A percentile compares a stretch with the other conserved stretches of the same genome.
phyloP scores from a whole-genome alignment of 2,888 invertebrate species.

The Dicyrtoma fusca region DNA sequence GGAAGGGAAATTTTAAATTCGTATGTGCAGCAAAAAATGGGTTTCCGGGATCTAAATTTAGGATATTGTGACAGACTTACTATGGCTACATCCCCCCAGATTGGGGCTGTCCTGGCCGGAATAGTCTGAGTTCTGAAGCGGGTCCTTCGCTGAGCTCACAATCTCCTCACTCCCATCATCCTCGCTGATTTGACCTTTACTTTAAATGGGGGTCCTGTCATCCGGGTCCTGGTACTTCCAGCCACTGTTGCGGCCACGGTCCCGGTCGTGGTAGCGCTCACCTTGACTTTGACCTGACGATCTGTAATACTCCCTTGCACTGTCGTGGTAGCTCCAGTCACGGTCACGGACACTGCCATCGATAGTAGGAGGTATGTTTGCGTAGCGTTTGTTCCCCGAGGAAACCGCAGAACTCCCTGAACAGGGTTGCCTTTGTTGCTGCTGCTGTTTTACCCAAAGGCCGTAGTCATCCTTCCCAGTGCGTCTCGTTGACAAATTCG shows the following conservation, averaged over 20 bases:
- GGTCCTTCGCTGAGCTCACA: no score
- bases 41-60: no score
- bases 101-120: constrained; percentile 55
- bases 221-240: not conserved
- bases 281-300: not conserved
- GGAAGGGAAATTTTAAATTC: no score
- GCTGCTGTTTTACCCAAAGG: not conserved
- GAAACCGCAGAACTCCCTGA: constrained; percentile 13
- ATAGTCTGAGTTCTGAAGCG: constrained; percentile 59
- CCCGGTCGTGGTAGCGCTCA: not conserved
- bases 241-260: constrained; percentile 30
- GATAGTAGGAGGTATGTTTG: not conserved
- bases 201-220: not conserved
- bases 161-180: constrained; percentile 60
- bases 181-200: constrained; percentile 58
- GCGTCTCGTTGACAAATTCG: not conserved
- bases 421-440: not conserved
- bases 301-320: constrained; percentile 14
- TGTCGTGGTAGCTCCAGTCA: constrained; percentile 11
- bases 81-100: no score
- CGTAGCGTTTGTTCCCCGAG: constrained; percentile 11
- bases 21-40: no score
- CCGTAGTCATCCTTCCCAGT: not conserved
- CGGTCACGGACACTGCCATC: not conserved
- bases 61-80: no score